Evolutionary conservation across 2,113 vertebrate species (phyloP), one percentile per base, ranked within the genome.

Genomic region (Fregata magnificens): DNA sequence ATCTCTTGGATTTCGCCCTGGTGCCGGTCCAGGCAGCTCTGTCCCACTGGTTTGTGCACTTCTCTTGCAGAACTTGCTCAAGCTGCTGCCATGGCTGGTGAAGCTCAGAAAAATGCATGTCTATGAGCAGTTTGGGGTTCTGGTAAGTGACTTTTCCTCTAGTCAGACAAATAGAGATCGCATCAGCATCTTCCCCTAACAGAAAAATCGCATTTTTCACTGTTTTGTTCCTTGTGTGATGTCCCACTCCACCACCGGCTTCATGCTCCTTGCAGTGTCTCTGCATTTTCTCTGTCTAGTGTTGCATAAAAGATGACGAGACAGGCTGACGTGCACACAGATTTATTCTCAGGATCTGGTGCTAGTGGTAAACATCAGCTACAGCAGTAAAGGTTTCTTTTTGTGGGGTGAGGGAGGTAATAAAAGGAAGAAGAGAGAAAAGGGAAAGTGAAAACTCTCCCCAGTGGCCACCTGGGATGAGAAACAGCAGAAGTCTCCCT

Each of bases 61-160:
- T 95, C 47, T 88, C 56, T 56, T 92, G 66, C 88, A 99, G 99
- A 99, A 99, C 83, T 98, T 99, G 89, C 92, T 99, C 83, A 99
- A 99, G 93, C 98, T 99, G 72, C 96, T 99, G 82, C 99, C 99
- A 29, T 96, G 97, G 82, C 70, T 99, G 76, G 97, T 62, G 34
- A 89, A 97, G 83, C 97, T 99, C 65, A 98, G 92, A 11, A 99
- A 99, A 49, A 95, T 98, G 97, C 99, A 99, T 87, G 98, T 62
- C 92, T 99, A 99, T 2, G 99, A 99, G 88, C 99, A 99, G 94
- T 99, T 99, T 86, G 98, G 98, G n/a, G 98, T 99, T 20, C 99
- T 99, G 98, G 98, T 99, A 95, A 99, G 99, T 89, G 70, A 42
- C 44, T 73, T 85, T 32, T 40, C 61, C 26, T 47, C 47, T 29